These are phyloP conservation scores for Andrena haemorrhoa DNA, from an alignment of 2,888 invertebrate genomes.

Conservation along the genomic window DNA sequence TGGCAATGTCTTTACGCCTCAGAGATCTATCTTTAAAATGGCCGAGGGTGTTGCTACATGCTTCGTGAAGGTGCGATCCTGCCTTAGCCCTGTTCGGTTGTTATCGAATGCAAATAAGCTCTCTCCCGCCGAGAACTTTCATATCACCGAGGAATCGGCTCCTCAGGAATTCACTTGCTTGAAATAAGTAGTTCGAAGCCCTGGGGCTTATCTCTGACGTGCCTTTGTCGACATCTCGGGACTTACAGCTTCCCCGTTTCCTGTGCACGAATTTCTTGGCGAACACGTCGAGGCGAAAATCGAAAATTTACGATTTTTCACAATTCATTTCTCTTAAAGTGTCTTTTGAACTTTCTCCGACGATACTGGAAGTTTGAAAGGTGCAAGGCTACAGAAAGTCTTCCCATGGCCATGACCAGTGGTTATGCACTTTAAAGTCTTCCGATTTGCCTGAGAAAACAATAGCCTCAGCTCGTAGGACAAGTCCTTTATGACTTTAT, in stretches of 20 bases:
- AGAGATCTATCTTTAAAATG: not conserved
- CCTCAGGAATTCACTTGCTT: conserved; percentile 50
- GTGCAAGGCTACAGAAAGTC: not conserved
- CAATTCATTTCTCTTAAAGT: no score
- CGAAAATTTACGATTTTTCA: no score
- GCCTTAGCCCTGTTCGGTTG: conserved; percentile 34
- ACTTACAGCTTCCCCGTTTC: conserved; percentile 12
- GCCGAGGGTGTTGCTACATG: not conserved
- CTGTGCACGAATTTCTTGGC: not conserved
- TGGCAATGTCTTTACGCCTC: no score
- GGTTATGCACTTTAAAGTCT: conserved; percentile 10
- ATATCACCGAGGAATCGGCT: conserved; percentile 51
- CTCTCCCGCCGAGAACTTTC: conserved; percentile 55
- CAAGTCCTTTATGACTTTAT: conserved; percentile 16
- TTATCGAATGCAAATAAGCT: conserved; percentile 67
- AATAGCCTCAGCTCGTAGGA: conserved; percentile 8
- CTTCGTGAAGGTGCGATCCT: conserved; percentile 32
- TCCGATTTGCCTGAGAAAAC: conserved; percentile 1
- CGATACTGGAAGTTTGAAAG: no score
- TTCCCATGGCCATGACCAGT: not conserved
- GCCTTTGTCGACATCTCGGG: conserved; percentile 59
- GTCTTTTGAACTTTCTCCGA: not conserved
- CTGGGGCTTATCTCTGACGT: conserved; percentile 47
- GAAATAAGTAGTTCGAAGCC: conserved; percentile 56
- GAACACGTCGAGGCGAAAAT: not conserved